Evolutionary conservation across 64 coral and sea anemone genomes (phyloP), one percentile per base, ranked within the genome.

Genomic region (Stichodactyla helianthus): DNA sequence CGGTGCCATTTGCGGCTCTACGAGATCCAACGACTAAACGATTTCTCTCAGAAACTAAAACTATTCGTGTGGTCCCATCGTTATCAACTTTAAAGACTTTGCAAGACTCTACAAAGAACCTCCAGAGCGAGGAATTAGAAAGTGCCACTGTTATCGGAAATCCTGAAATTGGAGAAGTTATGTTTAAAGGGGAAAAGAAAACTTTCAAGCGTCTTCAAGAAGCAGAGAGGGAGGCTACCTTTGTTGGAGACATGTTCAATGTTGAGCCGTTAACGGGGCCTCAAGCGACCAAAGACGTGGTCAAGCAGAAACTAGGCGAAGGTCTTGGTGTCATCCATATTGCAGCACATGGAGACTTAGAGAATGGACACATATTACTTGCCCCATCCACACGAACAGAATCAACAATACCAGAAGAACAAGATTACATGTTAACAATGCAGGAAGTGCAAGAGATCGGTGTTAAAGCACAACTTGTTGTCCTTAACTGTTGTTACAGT

Each of bases 361-460:
- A 83, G 51, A 89, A 82, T 70, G 88, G 79, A 52, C 61, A 64
- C 62, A 89, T 89, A 67, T 79, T 79, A n/a, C 80, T 89, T 52
- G 81, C 88, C 5, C 88, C 88, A 23, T 83, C 82, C 17, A 10
- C 57, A 12, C 17, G 17, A 59, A 16, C 11, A 11, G 10, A 7
- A 59, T 17, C 12, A 26, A 79, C 4, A 60, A 77, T 89, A 5
- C 59, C 25, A 4, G 54, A 74, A 71, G 83, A 83, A 65, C 61
- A 84, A 88, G 88, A 89, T 57, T 89, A 71, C 52, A 77, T 89
- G 88, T 50, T 89, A 52, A 89, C 81, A 52, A 89, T 89, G 88
- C 79, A 64, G 50, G 88, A 89, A 23, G 44, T 89, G 50, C 79
- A 80, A 74, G 68, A 89, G 68, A 79, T 74, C 4, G 50, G 65